Evolutionary conservation across 2,888 invertebrate species (phyloP).

Genomic region (Amphipyra tragopoginis): DNA sequence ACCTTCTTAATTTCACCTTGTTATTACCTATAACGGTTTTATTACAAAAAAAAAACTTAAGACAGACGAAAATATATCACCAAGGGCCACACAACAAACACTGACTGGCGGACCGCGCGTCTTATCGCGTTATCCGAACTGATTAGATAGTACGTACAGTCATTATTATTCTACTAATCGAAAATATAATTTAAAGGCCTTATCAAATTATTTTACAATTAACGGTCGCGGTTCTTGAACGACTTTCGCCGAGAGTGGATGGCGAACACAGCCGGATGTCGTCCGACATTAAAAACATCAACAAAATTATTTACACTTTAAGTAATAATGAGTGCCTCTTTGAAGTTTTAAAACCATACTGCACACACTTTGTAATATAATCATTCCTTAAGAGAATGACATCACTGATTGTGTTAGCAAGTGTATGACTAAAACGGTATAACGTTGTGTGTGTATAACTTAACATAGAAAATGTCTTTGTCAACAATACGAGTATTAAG

Average conservation of each 20-base stretch:
- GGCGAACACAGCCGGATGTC: constrained; percentile 20
- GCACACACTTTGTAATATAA: constrained; percentile 42
- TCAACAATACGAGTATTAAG: constrained; percentile 36
- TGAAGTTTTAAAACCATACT: constrained; percentile 35
- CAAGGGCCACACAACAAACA: constrained; percentile 73
- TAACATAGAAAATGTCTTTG: constrained; percentile 32
- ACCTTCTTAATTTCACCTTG: constrained; percentile 50
- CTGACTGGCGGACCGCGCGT: constrained; percentile 69
- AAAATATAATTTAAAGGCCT: constrained; percentile 70
- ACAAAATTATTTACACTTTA: constrained; percentile 10
- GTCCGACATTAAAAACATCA: constrained; percentile 23
- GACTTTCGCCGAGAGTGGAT: constrained; percentile 44
- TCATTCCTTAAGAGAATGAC: constrained; percentile 61
- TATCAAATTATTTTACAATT: constrained; percentile 57
- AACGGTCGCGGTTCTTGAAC: constrained; percentile 23
- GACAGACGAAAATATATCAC: constrained; percentile 57
- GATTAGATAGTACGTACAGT: constrained; percentile 83
- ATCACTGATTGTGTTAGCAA: constrained; percentile 66
- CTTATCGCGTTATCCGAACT: constrained; percentile 79
- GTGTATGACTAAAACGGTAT: constrained; percentile 60
- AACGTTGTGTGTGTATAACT: constrained; percentile 35
- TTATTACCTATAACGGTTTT: constrained; percentile 49
- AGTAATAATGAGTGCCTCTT: constrained; percentile 29
- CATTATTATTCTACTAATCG: constrained; percentile 83
- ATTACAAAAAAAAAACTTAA: constrained; percentile 35